Percentiles rank a stretch among this genome's conserved stretches.
Conservation (phyloP, 2,888 invertebrate genomes). For the Melanotus villosus region DNA sequence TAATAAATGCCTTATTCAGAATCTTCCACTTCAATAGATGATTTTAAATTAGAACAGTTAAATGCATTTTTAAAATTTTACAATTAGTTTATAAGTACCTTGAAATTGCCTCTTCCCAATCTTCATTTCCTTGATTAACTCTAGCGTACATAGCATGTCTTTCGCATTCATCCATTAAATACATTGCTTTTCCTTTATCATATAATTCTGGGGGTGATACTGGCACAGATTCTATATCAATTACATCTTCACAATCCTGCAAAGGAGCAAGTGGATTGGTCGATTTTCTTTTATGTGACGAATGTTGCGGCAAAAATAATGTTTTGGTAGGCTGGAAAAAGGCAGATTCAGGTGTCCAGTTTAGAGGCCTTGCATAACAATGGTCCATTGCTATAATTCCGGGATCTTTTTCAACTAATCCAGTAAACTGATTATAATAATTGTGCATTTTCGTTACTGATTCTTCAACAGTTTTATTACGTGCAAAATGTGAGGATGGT, state of each 20-base stretch:
- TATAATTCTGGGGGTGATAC: constrained; percentile 70
- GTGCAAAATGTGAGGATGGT: neutral
- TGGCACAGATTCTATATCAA: constrained; percentile 68
- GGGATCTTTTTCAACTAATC: constrained; percentile 38
- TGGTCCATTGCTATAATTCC: constrained; percentile 75
- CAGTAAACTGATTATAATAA: constrained; percentile 25
- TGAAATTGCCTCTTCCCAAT: constrained; percentile 80
- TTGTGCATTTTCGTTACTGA: neutral
- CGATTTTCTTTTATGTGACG: constrained; percentile 50
- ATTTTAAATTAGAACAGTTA: too few relatives aligned
- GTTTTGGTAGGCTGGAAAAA: constrained; percentile 74
- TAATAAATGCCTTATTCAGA: too few relatives aligned
- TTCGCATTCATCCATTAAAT: constrained; percentile 81
- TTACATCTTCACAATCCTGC: constrained; percentile 61
- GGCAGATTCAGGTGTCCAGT: constrained; percentile 76
- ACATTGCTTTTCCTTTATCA: constrained; percentile 73
- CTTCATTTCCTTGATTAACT: constrained; percentile 72
- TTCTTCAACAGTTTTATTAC: constrained; percentile 8
- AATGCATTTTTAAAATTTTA: constrained; percentile 19
- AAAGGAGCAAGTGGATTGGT: constrained; percentile 53
- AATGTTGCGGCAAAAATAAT: constrained; percentile 67
- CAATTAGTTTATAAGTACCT: too few relatives aligned
- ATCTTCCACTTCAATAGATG: too few relatives aligned
- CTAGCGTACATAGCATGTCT: constrained; percentile 75
- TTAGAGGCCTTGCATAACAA: constrained; percentile 80